Base-by-base conservation (phyloP, 1,140 invertebrate genomes). In the Vanessa atalanta region DNA sequence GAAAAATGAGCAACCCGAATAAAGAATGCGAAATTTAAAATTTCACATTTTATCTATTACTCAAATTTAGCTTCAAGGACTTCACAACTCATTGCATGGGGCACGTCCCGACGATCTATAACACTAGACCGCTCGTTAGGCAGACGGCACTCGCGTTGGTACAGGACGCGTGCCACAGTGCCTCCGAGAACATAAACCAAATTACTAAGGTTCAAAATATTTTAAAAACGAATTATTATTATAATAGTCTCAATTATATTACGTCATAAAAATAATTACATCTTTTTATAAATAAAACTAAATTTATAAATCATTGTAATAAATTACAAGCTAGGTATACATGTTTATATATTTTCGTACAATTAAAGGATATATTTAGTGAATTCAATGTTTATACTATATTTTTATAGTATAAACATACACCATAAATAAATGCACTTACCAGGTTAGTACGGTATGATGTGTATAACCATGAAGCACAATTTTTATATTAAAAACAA, bases 91-190 rank as follows among this genome's bases (percentile, higher is more conserved):
- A 57, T 48, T 66, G 43, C 57, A 63, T 20, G 68, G 0, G 57
- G 75, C 76, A 80, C 79, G 79, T 76, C 47, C 37, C 53, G 55
- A 31, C 71, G 61, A 80, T 80, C 69, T 78, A 78, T 78, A 76
- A 80, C 67, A 70, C 74, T 72, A 75, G 76, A 73, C 65, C 71
- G 73, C 73, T 75, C 76, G 72, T 78, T 73, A 75, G 73, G 51
- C 70, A 75, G 73, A 47, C 70, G 64, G 63, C 70, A 51, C 70
- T 66, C 50, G 15, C 37, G 53, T 64, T 37, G 23, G 31, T 69
- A 47, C 47, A 63, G 68, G 15, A 60, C 43, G 20, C 61, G 43
- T 47, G 23, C 43, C 47, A 69, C n/a, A 26, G 37, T 53, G 23
- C 11, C 60, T 48, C 23, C 57, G 57, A 47, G 43, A 65, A 65